These are phyloP conservation scores for Hippopotamus amphibius DNA, from an alignment of 2,113 vertebrate genomes.

Conservation along the genomic window DNA sequence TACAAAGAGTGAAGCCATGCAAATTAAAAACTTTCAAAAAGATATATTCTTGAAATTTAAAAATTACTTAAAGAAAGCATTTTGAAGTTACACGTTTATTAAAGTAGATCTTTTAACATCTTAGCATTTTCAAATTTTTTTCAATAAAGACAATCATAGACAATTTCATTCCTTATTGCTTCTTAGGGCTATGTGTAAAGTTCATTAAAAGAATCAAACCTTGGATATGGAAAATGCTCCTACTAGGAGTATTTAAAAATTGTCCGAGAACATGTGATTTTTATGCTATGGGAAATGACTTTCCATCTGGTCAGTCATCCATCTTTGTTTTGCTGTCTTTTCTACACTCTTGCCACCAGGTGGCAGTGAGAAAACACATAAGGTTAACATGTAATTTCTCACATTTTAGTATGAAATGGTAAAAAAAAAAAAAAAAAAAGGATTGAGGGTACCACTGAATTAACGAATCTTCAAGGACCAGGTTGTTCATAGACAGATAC, in stretches of 20 bases:
- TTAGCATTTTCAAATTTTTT: neutral
- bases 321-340: conserved; percentile 70
- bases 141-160: neutral
- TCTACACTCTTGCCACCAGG: conserved; percentile 74
- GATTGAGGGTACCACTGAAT: neutral
- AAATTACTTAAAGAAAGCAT: neutral
- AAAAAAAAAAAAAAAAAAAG: neutral
- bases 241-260: neutral
- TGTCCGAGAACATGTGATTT: neutral
- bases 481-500: neutral
- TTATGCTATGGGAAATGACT: neutral
- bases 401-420: conserved; percentile 56
- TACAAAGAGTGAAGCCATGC: neutral
- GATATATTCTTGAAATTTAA: neutral
- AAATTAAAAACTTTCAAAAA: neutral
- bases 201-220: neutral
- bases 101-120: neutral
- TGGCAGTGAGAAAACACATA: conserved; percentile 73
- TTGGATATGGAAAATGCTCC: neutral
- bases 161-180: neutral
- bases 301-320: neutral
- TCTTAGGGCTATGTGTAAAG: neutral
- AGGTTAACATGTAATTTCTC: conserved; percentile 17
- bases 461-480: neutral
- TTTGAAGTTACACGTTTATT: neutral